Evolutionary conservation across 2,888 invertebrate species (phyloP).

Genomic region (Nymphalis polychloros): DNA sequence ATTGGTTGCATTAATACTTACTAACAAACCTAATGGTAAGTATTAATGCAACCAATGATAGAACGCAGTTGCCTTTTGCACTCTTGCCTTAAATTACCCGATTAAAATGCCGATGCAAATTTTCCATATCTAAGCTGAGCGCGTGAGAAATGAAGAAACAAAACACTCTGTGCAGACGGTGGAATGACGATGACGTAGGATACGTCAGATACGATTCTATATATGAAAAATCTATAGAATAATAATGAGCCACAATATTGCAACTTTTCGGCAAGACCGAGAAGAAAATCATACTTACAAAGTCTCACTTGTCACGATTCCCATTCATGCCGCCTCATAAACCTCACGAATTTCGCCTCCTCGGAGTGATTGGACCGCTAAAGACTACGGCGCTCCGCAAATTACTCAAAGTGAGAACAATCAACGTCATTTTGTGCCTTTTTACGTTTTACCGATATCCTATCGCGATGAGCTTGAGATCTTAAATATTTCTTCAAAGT

Average conservation of each 20-base stretch:
- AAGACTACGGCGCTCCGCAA: conserved; percentile 25
- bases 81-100: too few species aligned
- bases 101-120: too few species aligned
- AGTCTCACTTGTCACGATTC: conserved; percentile 20
- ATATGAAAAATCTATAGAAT: background rate
- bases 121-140: too few species aligned
- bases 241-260: background rate
- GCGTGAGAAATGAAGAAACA: too few species aligned
- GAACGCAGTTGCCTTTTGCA: too few species aligned
- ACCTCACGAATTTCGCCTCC: conserved; percentile 11
- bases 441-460: conserved; percentile 14
- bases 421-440: conserved; percentile 26
- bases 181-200: too few species aligned
- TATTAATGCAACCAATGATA: too few species aligned
- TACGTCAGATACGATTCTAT: too few species aligned
- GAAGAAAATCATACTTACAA: conserved; percentile 9
- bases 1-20: too few species aligned
- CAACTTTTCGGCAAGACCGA: background rate
- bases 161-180: too few species aligned
- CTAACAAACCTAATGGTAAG: too few species aligned
- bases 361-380: conserved; percentile 16
- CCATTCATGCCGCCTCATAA: conserved; percentile 15
- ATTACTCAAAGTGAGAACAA: conserved; percentile 35
- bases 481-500: background rate
- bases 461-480: conserved; percentile 10